Percentiles rank a stretch among this genome's conserved stretches.
These are phyloP conservation scores for Stegostoma tigrinum DNA, from an alignment of 2,113 vertebrate genomes.

Conservation along the genomic window DNA sequence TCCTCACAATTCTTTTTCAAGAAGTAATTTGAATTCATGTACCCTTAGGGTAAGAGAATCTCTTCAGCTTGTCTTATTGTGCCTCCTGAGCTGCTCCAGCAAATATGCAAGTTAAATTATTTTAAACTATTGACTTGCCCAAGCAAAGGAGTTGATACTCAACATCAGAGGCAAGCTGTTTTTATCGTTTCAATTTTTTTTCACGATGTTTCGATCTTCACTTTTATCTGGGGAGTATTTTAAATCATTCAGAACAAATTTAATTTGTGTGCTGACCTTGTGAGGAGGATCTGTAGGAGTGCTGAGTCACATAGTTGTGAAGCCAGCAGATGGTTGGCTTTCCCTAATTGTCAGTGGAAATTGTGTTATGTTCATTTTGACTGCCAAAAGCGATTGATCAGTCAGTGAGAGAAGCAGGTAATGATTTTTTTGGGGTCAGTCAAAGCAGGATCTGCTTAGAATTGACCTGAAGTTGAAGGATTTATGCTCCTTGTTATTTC, in stretches of 20 bases:
- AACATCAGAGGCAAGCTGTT: not conserved
- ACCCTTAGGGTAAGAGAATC: not conserved
- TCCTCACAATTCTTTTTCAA: not conserved
- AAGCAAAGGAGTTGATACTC: not conserved
- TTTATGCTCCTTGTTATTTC: not conserved
- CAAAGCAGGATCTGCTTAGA: not conserved
- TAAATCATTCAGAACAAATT: slow-evolving; percentile 24
- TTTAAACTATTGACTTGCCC: not conserved
- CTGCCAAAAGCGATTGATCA: not conserved
- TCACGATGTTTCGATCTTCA: not conserved
- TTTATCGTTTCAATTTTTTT: not conserved
- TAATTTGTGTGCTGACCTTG: slow-evolving; percentile 19
- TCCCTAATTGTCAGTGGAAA: not conserved
- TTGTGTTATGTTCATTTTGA: not conserved
- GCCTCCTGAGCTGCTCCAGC: not conserved
- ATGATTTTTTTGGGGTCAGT: not conserved
- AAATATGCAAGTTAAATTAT: not conserved
- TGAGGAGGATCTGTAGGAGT: not conserved
- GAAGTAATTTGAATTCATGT: not conserved
- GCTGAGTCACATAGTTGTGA: not conserved
- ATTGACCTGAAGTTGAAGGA: not conserved
- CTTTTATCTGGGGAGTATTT: slow-evolving; percentile 8
- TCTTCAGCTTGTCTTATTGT: not conserved
- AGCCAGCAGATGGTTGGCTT: slow-evolving; percentile 2
- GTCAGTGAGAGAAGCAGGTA: not conserved